Conservation (phyloP, 2,888 invertebrate species). For the Mantis religiosa region DNA sequence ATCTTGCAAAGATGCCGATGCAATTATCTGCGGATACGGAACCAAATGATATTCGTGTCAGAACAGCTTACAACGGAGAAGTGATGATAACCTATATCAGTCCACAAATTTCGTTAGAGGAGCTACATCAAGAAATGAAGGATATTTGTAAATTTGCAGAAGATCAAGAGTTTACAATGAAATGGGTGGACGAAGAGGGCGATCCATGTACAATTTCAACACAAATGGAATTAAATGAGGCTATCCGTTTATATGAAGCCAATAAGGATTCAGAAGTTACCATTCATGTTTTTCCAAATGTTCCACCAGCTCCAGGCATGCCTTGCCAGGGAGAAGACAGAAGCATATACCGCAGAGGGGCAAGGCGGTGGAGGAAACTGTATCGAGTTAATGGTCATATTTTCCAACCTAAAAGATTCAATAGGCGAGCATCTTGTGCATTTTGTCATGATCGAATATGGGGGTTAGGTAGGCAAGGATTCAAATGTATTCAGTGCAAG, state of each 20-base stretch:
- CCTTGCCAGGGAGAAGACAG: slow-evolving; percentile 40
- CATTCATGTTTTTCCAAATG: background rate
- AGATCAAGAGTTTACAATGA: background rate
- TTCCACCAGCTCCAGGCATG: background rate
- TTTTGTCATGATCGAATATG: slow-evolving; percentile 98
- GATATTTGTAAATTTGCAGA: background rate
- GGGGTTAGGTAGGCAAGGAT: slow-evolving; percentile 98
- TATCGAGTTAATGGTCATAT: slow-evolving; percentile 98
- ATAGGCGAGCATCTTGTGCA: slow-evolving; percentile 96
- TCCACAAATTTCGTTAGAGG: background rate
- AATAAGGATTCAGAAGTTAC: slow-evolving; percentile 1
- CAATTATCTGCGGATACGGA: background rate
- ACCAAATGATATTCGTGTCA: background rate
- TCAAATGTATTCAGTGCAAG: slow-evolving; percentile 98
- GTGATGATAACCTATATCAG: background rate
- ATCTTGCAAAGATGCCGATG: background rate
- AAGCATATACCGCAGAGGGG: slow-evolving; percentile 97
- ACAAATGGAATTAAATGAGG: background rate
- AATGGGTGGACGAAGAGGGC: slow-evolving; percentile 4
- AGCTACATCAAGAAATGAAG: background rate
- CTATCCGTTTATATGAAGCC: background rate
- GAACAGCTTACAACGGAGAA: background rate
- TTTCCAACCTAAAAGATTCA: slow-evolving; percentile 97
- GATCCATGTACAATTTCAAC: background rate
- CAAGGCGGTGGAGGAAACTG: slow-evolving; percentile 95